Evolutionary conservation across 64 coral and sea anemone genomes (phyloP), one percentile per base, ranked within the genome.

Genomic region (Stylophora pistillata): DNA sequence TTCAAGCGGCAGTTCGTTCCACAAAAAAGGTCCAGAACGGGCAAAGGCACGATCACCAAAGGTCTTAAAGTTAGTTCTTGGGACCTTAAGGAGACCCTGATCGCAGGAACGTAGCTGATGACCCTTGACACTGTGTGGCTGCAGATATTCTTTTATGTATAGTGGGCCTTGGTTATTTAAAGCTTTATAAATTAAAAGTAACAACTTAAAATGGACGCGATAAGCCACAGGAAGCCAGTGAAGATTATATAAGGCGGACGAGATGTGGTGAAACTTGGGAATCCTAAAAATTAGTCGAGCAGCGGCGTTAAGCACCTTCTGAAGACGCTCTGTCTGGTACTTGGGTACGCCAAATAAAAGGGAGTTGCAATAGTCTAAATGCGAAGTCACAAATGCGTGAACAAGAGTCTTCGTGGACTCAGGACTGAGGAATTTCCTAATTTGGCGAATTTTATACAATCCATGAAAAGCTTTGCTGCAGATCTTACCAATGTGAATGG

Each of bases 381-480:
- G 34, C 17, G 20, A 71, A 10, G 64, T 81, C 16, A 89, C 31
- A 28, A 89, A 82, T 37, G 59, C 76, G 27, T 71, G 55, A 23
- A 89, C 34, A 15, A 78, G 47, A 23, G 21, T 78, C 63, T 30
- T 29, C 4, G 68, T 72, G 32, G 15, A 26, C 15, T 73, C 61
- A 61, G 37, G 64, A 71, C 62, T 71, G 9, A 32, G 20, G 32
- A 21, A 82, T n/a, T n/a, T n/a, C n/a, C n/a, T n/a, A n/a, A n/a
- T n/a, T n/a, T n/a, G n/a, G n/a, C n/a, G n/a, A n/a, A n/a, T n/a
- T n/a, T 55, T 74, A 27, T 88, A 88, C 20, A 88, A 30, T 9
- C 32, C 68, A 6, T n/a, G 16, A 32, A 88, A 76, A 27, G 86
- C 86, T 17, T 89, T 79, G 55, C 87, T 89, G 76, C 86, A 88